Evolutionary conservation across 2,888 invertebrate species (phyloP), one percentile per base, ranked within the genome.

Genomic region (Sinotaia quadrata): DNA sequence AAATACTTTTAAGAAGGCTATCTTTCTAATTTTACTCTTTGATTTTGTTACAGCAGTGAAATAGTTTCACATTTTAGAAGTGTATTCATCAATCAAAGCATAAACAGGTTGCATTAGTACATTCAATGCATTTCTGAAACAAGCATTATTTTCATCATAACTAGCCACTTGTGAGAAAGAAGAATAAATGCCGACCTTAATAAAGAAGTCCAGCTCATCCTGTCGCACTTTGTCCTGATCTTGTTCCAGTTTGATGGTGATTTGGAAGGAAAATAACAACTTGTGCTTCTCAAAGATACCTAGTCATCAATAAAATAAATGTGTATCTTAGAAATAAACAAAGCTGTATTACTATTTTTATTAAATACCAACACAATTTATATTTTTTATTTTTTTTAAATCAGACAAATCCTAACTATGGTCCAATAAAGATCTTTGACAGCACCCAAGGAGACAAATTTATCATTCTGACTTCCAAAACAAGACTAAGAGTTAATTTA

Each of bases 271-370:
- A 87, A 92, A 96, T 29, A 97, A 89, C 37, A 97, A 89, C 86
- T 97, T 96, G 89, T 97, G 96, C 52, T 92, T 92, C 87, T 96
- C 95, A 87, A 97, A 96, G 77, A 96, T 94, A 62, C 96, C 94
- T 92, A 81, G 73, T 75, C 56, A 54, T 21, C 41, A 54, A 47
- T 18, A 12, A 8, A 47, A 3, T 21, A 7, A 15, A 18, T 47
- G n/a, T n/a, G n/a, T n/a, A n/a, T n/a, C n/a, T n/a, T n/a, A n/a
- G n/a, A n/a, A n/a, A n/a, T n/a, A n/a, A n/a, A n/a, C n/a, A n/a
- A n/a, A n/a, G n/a, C n/a, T n/a, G n/a, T n/a, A n/a, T n/a, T n/a
- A n/a, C n/a, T n/a, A n/a, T n/a, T n/a, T n/a, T n/a, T n/a, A n/a
- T n/a, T n/a, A n/a, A n/a, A n/a, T n/a, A n/a, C n/a, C n/a, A n/a